These are phyloP conservation scores for Blera fallax DNA, from an alignment of 2,888 invertebrate genomes.

Conservation along the genomic window DNA sequence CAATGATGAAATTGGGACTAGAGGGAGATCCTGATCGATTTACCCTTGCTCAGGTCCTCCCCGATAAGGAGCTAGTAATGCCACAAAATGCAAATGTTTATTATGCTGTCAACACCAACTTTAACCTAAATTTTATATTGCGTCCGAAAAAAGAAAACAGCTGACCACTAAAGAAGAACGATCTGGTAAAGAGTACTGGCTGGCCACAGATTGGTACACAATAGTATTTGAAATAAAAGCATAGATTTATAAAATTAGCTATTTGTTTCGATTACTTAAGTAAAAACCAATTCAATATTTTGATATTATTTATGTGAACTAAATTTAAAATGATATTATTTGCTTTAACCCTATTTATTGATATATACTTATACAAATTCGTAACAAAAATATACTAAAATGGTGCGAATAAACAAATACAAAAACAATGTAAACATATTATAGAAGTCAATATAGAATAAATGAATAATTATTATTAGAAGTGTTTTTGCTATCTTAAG, in stretches of 20 bases:
- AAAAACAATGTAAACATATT: not conserved
- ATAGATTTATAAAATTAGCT: not conserved
- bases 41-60: constrained; percentile 93
- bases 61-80: constrained; percentile 96
- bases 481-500: not conserved
- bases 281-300: not conserved
- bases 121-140: constrained; percentile 95
- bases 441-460: not conserved
- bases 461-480: no score
- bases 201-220: not conserved
- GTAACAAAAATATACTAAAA: constrained; percentile 2
- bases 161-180: constrained; percentile 52
- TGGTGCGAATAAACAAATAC: constrained; percentile 26
- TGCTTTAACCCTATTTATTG: constrained; percentile 28
- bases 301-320: not conserved
- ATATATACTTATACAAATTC: not conserved
- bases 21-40: constrained; percentile 95
- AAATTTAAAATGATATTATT: constrained; percentile 33
- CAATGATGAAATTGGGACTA: constrained; percentile 95
- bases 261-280: not conserved
- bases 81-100: constrained; percentile 98
- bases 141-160: constrained; percentile 85
- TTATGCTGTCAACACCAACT: constrained; percentile 97
- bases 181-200: not conserved
- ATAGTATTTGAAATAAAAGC: not conserved